Percentiles rank a stretch among this genome's conserved stretches.
These are phyloP conservation scores for Tauraco hartlaubi DNA, from an alignment of 2,797 vertebrate genomes.

Conservation along the genomic window DNA sequence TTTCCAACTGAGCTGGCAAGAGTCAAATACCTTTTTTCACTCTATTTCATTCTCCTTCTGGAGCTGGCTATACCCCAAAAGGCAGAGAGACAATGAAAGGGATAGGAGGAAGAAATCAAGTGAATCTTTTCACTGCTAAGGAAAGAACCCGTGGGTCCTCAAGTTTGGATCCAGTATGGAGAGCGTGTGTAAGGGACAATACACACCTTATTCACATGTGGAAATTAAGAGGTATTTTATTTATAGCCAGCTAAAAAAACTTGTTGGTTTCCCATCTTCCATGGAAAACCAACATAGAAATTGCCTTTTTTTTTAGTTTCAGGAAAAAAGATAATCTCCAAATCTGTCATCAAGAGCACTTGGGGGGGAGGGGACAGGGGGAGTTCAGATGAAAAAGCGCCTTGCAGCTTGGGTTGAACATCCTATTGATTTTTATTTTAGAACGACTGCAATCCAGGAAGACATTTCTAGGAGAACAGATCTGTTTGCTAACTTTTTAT, in stretches of 20 bases:
- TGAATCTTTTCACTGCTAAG: not conserved
- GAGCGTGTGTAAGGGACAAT: not conserved
- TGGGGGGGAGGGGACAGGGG: not conserved
- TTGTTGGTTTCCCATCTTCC: not conserved
- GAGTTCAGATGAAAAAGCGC: not conserved
- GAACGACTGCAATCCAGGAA: not conserved
- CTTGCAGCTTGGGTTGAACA: not conserved
- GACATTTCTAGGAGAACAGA: not conserved
- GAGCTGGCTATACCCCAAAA: conserved; percentile 47
- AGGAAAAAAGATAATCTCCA: not conserved
- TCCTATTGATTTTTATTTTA: not conserved
- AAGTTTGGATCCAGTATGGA: not conserved
- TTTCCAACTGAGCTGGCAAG: conserved; percentile 46
- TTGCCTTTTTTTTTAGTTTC: not conserved
- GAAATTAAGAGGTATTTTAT: not conserved
- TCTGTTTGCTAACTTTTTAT: conserved; percentile 38
- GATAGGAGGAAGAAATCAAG: not conserved
- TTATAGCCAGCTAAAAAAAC: not conserved
- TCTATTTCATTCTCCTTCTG: conserved; percentile 64
- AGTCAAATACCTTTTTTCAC: conserved; percentile 48
- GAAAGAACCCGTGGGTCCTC: not conserved
- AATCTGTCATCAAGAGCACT: not conserved
- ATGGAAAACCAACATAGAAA: not conserved
- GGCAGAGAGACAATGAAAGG: not conserved
- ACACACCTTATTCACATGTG: not conserved